Evolutionary conservation across 2,113 vertebrate genomes (phyloP), one percentile per base, ranked within the genome.

Genomic region (Caretta caretta): DNA sequence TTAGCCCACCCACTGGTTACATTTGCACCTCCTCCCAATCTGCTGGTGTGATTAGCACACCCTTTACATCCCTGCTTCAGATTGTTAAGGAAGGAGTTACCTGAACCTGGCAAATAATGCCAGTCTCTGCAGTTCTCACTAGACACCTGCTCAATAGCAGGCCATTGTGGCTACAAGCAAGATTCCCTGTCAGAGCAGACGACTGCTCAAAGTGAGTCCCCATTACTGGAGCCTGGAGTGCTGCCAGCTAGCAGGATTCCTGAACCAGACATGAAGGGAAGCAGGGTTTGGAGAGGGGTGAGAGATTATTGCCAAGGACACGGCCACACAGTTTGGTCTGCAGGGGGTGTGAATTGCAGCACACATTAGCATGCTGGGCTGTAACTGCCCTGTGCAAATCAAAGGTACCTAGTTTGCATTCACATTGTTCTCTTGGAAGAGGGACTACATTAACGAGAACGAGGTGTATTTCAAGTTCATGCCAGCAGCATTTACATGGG

Each of bases 201-300:
- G 38, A n/a, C 57, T 50, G 5, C 3, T 2, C 0, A 3, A 10
- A 1, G 1, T 6, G 10, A 53, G 35, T 49, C 46, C 27, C 27
- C 53, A 51, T 42, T 27, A 31, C 5, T 53, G 38, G n/a, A 76
- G 42, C 75, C 38, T 25, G 42, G 38, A 25, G 42, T 76, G 3
- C 42, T 3, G 1, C 57, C 7, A 38, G 6, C n/a, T 12, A 25
- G 2, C 75, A 76, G 22, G 24, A 6, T 25, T 46, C 42, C 38
- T 46, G 22, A 24, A 13, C 24, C 75, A 48, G 5, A 13, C 11
- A 27, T 12, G 42, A 76, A 25, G 42, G 75, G 24, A 76, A 46
- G 20, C 24, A 25, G 22, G 6, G 20, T 14, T 8, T 76, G 3
- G 80, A 0, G 9, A n/a, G 11, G 59, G 51, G 51, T 25, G 53